Base-by-base conservation (phyloP, 2,888 invertebrate species). In the Bedellia somnulentella region DNA sequence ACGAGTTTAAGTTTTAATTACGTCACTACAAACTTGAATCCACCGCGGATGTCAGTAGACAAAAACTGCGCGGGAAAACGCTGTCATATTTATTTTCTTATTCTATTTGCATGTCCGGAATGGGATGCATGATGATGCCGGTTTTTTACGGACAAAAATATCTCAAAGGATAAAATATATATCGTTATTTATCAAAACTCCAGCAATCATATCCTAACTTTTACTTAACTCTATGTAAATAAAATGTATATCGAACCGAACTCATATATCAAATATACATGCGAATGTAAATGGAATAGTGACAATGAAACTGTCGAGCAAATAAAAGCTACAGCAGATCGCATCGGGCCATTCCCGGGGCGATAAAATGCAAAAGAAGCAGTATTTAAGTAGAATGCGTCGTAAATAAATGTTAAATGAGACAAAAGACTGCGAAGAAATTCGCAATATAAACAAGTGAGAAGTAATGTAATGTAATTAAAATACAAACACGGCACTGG, bases 391-490 rank as follows among this genome's bases (percentile, higher is more conserved):
- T 68, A 64, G 67, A 67, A 67, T 60, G 59, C 60, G 56, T 58
- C 63, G 64, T 70, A 64, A 70, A 68, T 68, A 68, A 67, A 70
- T 63, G 57, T 54, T 64, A 64, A 70, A 67, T 62, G 66, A 70
- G 66, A 71, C 68, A 70, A 70, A 67, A 60, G 60, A 60, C 59
- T 62, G 57, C 45, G 55, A 56, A 59, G 60, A 52, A 58, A 60
- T 63, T 58, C 56, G 53, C 61, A 59, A 59, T 59, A 59, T 59
- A 62, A 67, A 66, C 59, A 62, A 55, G 59, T 60, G 66, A 59
- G 55, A 59, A 57, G 60, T 59, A 59, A 66, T 59, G 61, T 63
- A 53, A 62, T n/a, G n/a, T n/a, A n/a, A n/a, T n/a, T n/a, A n/a
- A n/a, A n/a, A n/a, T n/a, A n/a, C n/a, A n/a, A n/a, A n/a, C n/a